Conservation (phyloP, 2,888 invertebrate species). For the Cheilosia scutellata region DNA sequence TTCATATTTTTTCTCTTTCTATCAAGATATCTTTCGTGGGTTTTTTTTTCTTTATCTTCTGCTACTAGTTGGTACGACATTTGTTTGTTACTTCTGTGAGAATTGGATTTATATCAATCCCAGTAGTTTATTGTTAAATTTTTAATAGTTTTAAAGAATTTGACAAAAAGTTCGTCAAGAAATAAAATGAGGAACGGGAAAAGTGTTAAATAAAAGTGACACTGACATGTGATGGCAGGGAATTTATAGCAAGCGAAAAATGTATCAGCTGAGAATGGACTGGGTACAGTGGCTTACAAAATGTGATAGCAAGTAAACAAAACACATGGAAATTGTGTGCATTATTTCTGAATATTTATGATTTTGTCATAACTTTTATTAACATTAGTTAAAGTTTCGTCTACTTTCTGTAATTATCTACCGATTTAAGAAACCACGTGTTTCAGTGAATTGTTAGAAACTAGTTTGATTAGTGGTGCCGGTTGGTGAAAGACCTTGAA, state of each 20-base stretch:
- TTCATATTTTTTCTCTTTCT: constrained; percentile 7
- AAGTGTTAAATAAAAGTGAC: constrained; percentile 7
- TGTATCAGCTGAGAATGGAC: constrained; percentile 17
- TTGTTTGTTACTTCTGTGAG: constrained; percentile 5
- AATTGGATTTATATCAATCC: background rate
- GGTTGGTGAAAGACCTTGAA: too few species aligned
- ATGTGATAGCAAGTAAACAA: constrained; percentile 36
- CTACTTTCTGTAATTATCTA: too few species aligned
- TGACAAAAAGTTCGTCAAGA: background rate
- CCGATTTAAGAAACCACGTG: too few species aligned
- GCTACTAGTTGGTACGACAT: constrained; percentile 4
- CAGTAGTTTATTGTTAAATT: background rate
- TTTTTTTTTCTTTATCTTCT: constrained; percentile 32
- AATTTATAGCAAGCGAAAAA: constrained; percentile 54
- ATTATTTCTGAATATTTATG: background rate
- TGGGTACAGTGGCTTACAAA: constrained; percentile 53
- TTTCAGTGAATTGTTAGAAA: too few species aligned
- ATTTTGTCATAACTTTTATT: background rate
- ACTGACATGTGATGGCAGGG: constrained; percentile 59
- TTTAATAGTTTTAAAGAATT: background rate
- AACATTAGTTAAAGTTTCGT: too few species aligned
- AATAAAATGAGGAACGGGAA: background rate
- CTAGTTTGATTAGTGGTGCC: too few species aligned
- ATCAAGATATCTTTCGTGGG: constrained; percentile 22
- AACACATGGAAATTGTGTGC: background rate